These are phyloP conservation scores for Lophochroa leadbeateri DNA, from an alignment of 2,113 vertebrate species.

Conservation along the genomic window DNA sequence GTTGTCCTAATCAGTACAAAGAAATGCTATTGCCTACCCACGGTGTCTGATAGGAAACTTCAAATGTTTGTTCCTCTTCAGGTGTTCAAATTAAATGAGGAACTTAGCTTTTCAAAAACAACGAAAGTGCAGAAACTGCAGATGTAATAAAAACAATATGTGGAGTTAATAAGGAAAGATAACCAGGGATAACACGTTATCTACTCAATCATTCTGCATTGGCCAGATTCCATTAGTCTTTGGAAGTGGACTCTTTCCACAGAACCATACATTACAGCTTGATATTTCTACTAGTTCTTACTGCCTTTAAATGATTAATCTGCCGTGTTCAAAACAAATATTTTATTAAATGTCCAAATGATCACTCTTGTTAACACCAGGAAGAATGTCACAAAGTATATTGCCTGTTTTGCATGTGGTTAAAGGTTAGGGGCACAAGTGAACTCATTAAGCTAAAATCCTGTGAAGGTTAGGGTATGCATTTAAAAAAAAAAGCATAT, in stretches of 20 bases:
- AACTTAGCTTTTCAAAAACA: neutral
- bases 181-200: neutral
- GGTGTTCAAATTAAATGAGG: neutral
- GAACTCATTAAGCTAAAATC: neutral
- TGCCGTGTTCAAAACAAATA: neutral
- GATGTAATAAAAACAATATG: neutral
- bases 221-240: neutral
- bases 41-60: neutral
- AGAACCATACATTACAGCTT: neutral
- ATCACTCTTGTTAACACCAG: neutral
- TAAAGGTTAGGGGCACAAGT: neutral
- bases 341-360: neutral
- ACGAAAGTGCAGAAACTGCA: neutral
- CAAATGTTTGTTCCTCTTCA: neutral
- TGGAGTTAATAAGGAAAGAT: neutral
- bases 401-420: neutral
- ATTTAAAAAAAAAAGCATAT: neutral
- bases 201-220: neutral
- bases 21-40: neutral
- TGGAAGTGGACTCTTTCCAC: neutral
- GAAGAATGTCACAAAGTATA: neutral
- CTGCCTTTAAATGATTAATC: neutral
- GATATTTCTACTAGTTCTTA: neutral
- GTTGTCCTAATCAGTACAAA: neutral
- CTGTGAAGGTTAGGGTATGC: neutral